Conservation (phyloP, 2,888 invertebrate genomes). For the Drosophila aldrichi region DNA sequence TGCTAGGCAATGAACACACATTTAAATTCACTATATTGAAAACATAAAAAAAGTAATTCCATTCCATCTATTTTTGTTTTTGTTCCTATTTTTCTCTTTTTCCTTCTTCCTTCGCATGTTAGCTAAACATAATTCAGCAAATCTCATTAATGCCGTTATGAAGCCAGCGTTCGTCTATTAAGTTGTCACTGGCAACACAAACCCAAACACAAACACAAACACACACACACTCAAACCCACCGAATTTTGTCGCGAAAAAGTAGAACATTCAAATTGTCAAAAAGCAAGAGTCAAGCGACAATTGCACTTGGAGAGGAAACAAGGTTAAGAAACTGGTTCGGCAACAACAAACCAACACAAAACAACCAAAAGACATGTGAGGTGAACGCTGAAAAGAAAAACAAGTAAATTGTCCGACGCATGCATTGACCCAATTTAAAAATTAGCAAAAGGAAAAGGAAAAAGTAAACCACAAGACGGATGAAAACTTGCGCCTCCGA, state of each 20-base stretch:
- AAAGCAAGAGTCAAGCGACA: conserved; percentile 64
- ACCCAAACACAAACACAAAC: conserved; percentile 17
- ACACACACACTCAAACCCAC: conserved; percentile 13
- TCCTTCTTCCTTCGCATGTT: conserved; percentile 42
- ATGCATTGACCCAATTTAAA: conserved; percentile 71
- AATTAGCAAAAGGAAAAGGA: conserved; percentile 55
- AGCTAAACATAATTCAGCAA: conserved; percentile 41
- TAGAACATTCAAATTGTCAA: conserved; percentile 70
- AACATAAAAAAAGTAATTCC: conserved; percentile 12
- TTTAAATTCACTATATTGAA: conserved; percentile 11
- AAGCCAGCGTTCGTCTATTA: conserved; percentile 40
- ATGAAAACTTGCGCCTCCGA: conserved; percentile 43
- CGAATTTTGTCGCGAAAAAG: conserved; percentile 48
- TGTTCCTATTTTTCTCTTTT: not conserved
- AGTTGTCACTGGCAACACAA: conserved; percentile 51
- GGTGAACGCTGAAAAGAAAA: conserved; percentile 26
- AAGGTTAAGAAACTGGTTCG: conserved; percentile 79
- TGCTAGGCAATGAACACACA: conserved; percentile 36
- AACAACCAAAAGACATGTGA: conserved; percentile 36
- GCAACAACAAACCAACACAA: conserved; percentile 40
- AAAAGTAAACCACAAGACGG: conserved; percentile 25
- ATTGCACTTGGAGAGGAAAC: conserved; percentile 74
- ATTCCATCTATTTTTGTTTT: conserved; percentile 11
- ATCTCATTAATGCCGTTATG: conserved; percentile 51
- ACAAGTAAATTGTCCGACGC: conserved; percentile 51